Evolutionary conservation across 2,113 vertebrate species (phyloP).

Genomic region (Ceyx cyanopectus): DNA sequence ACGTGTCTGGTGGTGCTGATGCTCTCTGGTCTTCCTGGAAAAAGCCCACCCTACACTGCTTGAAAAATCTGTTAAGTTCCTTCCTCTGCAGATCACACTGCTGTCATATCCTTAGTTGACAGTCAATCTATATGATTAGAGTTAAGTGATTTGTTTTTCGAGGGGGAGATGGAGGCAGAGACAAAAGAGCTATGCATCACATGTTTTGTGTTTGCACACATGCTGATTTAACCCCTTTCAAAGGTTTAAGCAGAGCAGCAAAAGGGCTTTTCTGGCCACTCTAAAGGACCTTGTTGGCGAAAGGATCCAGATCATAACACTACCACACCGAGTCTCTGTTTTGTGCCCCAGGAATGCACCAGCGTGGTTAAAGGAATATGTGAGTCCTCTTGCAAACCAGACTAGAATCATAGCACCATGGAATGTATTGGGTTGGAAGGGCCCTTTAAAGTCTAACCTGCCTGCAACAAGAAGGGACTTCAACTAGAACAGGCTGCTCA

Average conservation of each 20-base stretch:
- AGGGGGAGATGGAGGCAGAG: not conserved
- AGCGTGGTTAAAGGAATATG: not conserved
- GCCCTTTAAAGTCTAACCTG: too few species aligned
- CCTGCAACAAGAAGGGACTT: too few species aligned
- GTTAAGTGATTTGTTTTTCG: constrained; percentile 19
- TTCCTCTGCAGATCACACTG: not conserved
- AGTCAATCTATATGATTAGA: not conserved
- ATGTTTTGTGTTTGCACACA: not conserved
- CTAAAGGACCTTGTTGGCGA: not conserved
- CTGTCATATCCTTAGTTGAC: not conserved
- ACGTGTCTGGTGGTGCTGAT: not conserved
- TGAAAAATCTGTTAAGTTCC: not conserved
- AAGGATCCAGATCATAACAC: not conserved
- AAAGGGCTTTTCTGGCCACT: not conserved
- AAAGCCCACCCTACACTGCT: not conserved
- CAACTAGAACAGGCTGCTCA: too few species aligned
- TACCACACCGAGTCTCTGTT: not conserved
- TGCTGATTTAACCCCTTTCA: not conserved
- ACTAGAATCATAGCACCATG: too few species aligned
- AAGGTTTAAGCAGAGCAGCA: not conserved
- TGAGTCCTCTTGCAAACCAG: not conserved
- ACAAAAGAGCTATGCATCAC: not conserved
- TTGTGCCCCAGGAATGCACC: not conserved
- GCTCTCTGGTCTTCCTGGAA: not conserved
- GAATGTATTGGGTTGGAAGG: too few species aligned